phyloP scores from a whole-genome alignment of 2,888 invertebrate species.

The Chrysotoxum bicinctum region DNA sequence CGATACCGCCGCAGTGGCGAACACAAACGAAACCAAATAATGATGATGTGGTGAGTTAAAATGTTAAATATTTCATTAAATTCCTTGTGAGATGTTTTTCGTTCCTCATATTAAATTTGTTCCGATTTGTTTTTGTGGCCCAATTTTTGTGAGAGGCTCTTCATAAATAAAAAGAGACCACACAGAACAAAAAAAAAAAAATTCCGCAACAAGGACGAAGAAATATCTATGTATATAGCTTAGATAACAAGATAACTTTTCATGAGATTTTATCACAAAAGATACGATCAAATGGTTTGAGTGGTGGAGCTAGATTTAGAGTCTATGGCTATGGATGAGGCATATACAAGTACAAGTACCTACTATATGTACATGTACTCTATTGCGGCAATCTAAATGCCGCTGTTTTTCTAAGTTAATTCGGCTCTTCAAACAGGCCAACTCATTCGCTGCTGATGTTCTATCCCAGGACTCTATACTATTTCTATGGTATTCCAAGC shows the following conservation, averaged over 20 bases:
- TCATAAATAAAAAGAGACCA: neutral
- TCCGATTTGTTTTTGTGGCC: constrained; percentile 54
- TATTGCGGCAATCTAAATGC: constrained; percentile 50
- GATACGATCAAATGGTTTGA: constrained; percentile 68
- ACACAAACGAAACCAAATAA: neutral
- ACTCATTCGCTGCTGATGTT: constrained; percentile 34
- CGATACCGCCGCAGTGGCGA: constrained; percentile 11
- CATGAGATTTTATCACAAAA: constrained; percentile 59
- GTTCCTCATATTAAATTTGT: constrained; percentile 33
- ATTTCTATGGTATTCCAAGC: constrained; percentile 5
- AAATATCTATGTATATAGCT: constrained; percentile 35
- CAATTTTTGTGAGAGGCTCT: constrained; percentile 50
- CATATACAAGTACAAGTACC: neutral
- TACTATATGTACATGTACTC: neutral
- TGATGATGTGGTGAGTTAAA: constrained; percentile 28
- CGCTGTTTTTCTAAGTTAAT: constrained; percentile 71
- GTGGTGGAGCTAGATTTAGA: constrained; percentile 26
- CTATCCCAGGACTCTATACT: constrained; percentile 1
- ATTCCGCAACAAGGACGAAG: constrained; percentile 21
- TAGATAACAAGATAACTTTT: constrained; percentile 69
- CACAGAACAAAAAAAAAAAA: neutral
- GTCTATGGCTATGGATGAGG: constrained; percentile 3
- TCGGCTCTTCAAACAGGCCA: constrained; percentile 66
- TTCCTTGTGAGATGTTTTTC: constrained; percentile 69
- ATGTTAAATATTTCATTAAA: constrained; percentile 74